Evolutionary conservation across 2,888 invertebrate genomes (phyloP).

Genomic region (Conops quadrifasciatus): DNA sequence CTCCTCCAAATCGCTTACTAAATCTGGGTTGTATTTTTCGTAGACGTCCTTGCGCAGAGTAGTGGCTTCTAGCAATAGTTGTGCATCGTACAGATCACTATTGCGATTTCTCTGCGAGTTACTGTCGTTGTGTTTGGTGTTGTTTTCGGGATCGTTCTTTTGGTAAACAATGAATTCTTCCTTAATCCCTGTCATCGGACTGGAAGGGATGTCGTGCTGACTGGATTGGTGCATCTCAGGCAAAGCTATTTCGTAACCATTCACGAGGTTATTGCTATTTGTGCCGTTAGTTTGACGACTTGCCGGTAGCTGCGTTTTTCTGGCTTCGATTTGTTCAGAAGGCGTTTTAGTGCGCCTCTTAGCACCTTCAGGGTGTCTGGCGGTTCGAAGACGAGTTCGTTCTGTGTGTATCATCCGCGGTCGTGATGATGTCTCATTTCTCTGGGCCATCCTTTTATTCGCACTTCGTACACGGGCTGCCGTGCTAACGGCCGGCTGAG

Average conservation of each 20-base stretch:
- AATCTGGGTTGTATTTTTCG: conserved; percentile 61
- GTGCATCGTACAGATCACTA: conserved; percentile 60
- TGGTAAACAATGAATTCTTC: conserved; percentile 48
- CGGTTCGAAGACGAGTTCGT: conserved; percentile 68
- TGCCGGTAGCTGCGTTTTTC: conserved; percentile 43
- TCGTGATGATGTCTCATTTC: conserved; percentile 60
- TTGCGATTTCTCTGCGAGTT: not conserved
- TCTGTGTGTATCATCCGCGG: conserved; percentile 84
- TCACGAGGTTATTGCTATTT: conserved; percentile 43
- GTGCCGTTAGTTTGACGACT: not conserved
- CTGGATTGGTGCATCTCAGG: conserved; percentile 59
- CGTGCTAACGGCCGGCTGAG: conserved; percentile 5
- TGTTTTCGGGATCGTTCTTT: not conserved
- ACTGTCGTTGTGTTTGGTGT: conserved; percentile 35
- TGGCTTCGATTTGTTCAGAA: conserved; percentile 62
- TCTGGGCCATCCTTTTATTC: conserved; percentile 36
- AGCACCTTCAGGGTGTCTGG: conserved; percentile 47
- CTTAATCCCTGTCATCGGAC: conserved; percentile 57
- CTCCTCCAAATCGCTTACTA: conserved; percentile 64
- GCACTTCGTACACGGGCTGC: conserved; percentile 52
- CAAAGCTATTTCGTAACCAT: conserved; percentile 62
- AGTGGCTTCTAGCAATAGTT: conserved; percentile 57
- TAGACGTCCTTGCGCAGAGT: conserved; percentile 58
- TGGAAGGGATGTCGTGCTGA: conserved; percentile 57
- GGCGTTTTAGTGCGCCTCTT: conserved; percentile 71